Percentiles rank a stretch among this genome's conserved stretches.
Evolutionary conservation across 2,797 vertebrate genomes (phyloP).

Genomic region (Diglossa cyanea): DNA sequence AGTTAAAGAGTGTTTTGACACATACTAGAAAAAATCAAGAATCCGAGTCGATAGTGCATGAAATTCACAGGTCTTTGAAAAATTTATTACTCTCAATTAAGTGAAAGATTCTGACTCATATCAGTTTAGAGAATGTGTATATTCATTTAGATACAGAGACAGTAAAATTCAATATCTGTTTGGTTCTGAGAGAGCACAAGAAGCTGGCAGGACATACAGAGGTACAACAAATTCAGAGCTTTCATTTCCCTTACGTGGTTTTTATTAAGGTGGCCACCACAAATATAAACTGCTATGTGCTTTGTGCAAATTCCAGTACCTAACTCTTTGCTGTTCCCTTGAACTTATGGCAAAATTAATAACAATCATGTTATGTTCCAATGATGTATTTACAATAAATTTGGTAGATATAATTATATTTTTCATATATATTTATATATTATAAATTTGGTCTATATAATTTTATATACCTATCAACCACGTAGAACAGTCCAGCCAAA

Average conservation of each 20-base stretch:
- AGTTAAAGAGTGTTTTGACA: neutral
- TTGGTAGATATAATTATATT: neutral
- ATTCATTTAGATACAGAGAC: neutral
- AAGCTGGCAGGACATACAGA: fast-evolving
- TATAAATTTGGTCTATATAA: too few relatives aligned
- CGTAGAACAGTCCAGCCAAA: neutral
- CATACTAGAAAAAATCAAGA: neutral
- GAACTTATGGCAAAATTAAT: neutral
- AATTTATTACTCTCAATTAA: neutral
- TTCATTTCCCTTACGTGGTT: neutral
- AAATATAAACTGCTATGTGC: neutral
- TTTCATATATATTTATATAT: neutral
- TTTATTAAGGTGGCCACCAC: neutral
- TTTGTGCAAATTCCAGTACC: neutral
- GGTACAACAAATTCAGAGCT: neutral
- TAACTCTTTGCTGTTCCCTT: neutral
- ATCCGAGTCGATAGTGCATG: neutral
- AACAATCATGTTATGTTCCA: neutral
- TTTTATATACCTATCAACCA: too few relatives aligned
- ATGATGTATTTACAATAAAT: neutral
- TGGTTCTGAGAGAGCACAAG: neutral
- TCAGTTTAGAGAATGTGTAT: neutral
- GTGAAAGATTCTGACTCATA: neutral
- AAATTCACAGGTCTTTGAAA: neutral
- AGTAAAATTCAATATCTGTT: neutral